phyloP scores from a whole-genome alignment of 2,113 vertebrate species.

The Capreolus pygargus region DNA sequence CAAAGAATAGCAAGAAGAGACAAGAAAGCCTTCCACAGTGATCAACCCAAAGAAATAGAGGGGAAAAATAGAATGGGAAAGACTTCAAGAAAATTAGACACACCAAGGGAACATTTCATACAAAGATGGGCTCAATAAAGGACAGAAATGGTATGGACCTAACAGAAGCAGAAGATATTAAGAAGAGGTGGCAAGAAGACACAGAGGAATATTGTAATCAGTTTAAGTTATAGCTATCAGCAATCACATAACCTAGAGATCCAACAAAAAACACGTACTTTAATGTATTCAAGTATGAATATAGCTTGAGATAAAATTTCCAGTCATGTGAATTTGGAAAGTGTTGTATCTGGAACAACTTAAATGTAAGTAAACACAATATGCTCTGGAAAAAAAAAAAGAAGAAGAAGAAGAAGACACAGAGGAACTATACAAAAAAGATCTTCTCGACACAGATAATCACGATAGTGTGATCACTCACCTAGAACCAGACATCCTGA shows the following conservation, averaged over 20 bases:
- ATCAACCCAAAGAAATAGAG: not conserved
- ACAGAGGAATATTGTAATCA: not conserved
- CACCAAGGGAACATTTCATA: not conserved
- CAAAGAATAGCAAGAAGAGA: not conserved
- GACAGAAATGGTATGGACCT: not conserved
- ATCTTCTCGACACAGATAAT: not conserved
- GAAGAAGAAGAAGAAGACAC: no score
- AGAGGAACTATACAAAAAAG: not conserved
- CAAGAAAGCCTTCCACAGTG: accelerated
- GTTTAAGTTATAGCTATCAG: not conserved
- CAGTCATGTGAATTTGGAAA: not conserved
- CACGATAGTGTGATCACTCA: not conserved
- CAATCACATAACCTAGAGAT: not conserved
- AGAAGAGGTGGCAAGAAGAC: not conserved
- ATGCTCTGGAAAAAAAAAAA: not conserved
- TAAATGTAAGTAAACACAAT: not conserved
- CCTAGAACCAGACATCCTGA: not conserved
- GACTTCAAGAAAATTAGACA: not conserved
- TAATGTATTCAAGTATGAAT: not conserved
- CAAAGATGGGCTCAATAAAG: not conserved
- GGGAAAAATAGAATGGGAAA: not conserved
- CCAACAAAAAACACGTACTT: not conserved
- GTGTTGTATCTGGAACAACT: not conserved
- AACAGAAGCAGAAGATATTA: not conserved
- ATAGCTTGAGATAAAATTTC: constrained; percentile 10